These are phyloP conservation scores for Illadopsis cleaveri DNA, from an alignment of 2,113 vertebrate genomes.

Conservation along the genomic window DNA sequence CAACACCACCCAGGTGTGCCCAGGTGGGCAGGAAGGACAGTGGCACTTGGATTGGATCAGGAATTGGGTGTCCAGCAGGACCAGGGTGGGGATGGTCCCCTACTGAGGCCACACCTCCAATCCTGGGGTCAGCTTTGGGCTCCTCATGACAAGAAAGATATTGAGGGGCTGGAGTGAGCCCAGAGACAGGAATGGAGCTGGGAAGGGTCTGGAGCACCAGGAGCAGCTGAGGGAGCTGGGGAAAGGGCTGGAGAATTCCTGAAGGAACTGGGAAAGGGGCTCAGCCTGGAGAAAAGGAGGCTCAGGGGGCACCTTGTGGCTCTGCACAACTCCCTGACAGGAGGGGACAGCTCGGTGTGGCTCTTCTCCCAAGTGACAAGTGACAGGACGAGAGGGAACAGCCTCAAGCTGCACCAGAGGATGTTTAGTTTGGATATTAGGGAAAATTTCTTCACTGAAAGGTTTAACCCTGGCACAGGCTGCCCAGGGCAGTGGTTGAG, in stretches of 20 bases:
- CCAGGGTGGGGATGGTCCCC: rapidly evolving
- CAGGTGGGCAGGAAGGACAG: background rate
- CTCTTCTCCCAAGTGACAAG: background rate
- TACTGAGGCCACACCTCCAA: rapidly evolving
- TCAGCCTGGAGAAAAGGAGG: background rate
- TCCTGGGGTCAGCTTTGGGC: background rate
- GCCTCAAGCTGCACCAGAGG: background rate
- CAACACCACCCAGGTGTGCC: too few relatives aligned
- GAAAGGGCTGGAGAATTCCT: rapidly evolving
- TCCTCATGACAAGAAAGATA: rapidly evolving
- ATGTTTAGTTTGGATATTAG: background rate
- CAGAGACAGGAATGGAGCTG: rapidly evolving
- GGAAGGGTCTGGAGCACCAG: background rate
- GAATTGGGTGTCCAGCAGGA: background rate
- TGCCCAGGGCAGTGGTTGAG: background rate
- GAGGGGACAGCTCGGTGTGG: background rate
- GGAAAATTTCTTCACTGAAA: background rate
- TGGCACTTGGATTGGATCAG: background rate
- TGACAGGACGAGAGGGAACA: rapidly evolving
- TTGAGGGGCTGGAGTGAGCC: rapidly evolving
- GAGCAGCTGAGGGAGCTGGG: rapidly evolving
- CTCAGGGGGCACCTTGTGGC: background rate
- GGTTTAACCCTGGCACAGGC: background rate
- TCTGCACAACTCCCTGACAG: background rate
- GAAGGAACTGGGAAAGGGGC: too few relatives aligned